Evolutionary conservation across 2,797 vertebrate species (phyloP).

Genomic region (Sylvilagus floridanus): DNA sequence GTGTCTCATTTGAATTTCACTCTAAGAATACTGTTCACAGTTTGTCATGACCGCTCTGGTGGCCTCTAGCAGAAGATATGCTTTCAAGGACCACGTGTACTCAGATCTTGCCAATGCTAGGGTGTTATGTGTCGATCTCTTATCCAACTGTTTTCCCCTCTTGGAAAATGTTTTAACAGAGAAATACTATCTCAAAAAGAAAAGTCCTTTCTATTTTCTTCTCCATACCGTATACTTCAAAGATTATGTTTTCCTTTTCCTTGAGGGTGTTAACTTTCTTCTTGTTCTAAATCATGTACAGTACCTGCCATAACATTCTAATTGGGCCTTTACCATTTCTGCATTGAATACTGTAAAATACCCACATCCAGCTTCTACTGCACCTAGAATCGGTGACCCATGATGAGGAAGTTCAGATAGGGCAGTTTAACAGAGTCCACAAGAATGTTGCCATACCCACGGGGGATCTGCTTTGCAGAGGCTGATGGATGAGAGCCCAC

Average conservation of each 20-base stretch:
- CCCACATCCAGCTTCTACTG: not conserved
- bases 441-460: conserved; percentile 5
- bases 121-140: conserved; percentile 80
- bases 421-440: not conserved
- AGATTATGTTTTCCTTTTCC: conserved; percentile 34
- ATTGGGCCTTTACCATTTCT: conserved; percentile 1
- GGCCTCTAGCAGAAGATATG: conserved; percentile 63
- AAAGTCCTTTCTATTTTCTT: conserved; percentile 41
- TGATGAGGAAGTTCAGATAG: conserved; percentile 39
- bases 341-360: conserved; percentile 42
- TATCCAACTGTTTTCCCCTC: conserved; percentile 58
- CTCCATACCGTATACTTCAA: not conserved
- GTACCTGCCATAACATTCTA: conserved; percentile 43
- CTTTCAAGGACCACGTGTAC: conserved; percentile 56
- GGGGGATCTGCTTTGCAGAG: not conserved
- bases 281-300: conserved; percentile 17
- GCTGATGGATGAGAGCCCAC: conserved; percentile 57
- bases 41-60: conserved; percentile 45
- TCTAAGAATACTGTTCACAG: conserved; percentile 68
- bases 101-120: conserved; percentile 76
- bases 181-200: conserved; percentile 73
- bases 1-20: conserved; percentile 77
- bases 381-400: not conserved
- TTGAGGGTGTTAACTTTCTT: conserved; percentile 37
- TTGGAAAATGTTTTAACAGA: conserved; percentile 74